Evolutionary conservation across 1,140 invertebrate genomes (phyloP).

Genomic region (Palaemon carinicauda): DNA sequence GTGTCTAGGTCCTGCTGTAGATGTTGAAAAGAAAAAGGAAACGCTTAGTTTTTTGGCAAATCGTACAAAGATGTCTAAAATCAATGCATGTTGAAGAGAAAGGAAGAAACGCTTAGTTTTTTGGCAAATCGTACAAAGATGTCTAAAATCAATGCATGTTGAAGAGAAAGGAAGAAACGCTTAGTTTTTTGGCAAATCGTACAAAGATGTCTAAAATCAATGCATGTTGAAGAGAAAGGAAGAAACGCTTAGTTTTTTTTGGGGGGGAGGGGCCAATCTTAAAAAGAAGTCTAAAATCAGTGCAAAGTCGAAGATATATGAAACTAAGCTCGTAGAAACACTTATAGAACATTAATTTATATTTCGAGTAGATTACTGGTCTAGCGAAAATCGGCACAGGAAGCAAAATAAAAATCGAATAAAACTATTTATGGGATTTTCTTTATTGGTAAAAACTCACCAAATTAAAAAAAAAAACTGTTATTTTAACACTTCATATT

Average conservation of each 20-base stretch:
- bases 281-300: not conserved
- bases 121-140: not conserved
- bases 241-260: not conserved
- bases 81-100: constrained; percentile 13
- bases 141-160: constrained; percentile 2
- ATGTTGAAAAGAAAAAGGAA: not conserved
- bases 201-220: not conserved
- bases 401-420: too few species aligned
- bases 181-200: not conserved
- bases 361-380: too few species aligned
- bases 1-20: constrained; percentile 59
- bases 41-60: not conserved
- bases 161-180: not conserved
- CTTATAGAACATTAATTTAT: too few species aligned
- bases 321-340: too few species aligned
- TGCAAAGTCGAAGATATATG: too few species aligned
- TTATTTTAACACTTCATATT: too few species aligned
- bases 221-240: constrained; percentile 8
- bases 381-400: too few species aligned
- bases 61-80: not conserved
- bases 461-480: too few species aligned
- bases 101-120: not conserved
- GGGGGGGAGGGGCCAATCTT: too few species aligned
- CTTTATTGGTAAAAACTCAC: too few species aligned
- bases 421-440: too few species aligned